phyloP scores from a whole-genome alignment of 2,113 vertebrate genomes.

The Drymodes brunneopygia region DNA sequence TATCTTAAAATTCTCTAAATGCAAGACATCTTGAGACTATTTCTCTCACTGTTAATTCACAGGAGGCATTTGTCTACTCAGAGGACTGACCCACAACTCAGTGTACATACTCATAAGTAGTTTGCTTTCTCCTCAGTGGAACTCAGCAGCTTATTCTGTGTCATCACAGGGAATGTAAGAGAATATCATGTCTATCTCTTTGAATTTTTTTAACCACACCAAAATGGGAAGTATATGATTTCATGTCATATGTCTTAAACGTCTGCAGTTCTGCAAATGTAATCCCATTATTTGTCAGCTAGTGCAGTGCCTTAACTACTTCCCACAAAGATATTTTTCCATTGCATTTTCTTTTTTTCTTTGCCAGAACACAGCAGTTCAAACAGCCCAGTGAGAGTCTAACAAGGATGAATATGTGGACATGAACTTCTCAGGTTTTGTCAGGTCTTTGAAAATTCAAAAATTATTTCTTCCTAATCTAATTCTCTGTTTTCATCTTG shows the following conservation, averaged over 20 bases:
- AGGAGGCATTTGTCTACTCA: neutral
- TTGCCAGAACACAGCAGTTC: neutral
- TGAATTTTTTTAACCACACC: neutral
- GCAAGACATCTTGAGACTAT: neutral
- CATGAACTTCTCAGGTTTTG: neutral
- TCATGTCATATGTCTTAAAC: neutral
- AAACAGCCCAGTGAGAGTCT: neutral
- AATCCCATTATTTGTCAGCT: neutral
- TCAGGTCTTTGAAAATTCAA: neutral
- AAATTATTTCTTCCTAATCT: neutral
- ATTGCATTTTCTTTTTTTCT: neutral
- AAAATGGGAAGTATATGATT: neutral
- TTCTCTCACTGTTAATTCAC: neutral
- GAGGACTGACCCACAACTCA: neutral
- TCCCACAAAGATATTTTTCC: neutral
- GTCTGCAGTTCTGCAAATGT: neutral
- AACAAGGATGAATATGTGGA: neutral
- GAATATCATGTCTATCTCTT: neutral
- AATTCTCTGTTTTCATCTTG: neutral
- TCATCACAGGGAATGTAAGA: neutral
- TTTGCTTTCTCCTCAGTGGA: neutral
- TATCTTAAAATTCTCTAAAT: neutral
- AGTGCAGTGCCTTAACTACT: neutral
- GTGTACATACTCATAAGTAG: neutral
- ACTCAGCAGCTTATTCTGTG: neutral